Percentiles rank a stretch among this genome's conserved stretches.
Conservation (phyloP, 2,113 vertebrate species). For the Nothoprocta pentlandii region DNA sequence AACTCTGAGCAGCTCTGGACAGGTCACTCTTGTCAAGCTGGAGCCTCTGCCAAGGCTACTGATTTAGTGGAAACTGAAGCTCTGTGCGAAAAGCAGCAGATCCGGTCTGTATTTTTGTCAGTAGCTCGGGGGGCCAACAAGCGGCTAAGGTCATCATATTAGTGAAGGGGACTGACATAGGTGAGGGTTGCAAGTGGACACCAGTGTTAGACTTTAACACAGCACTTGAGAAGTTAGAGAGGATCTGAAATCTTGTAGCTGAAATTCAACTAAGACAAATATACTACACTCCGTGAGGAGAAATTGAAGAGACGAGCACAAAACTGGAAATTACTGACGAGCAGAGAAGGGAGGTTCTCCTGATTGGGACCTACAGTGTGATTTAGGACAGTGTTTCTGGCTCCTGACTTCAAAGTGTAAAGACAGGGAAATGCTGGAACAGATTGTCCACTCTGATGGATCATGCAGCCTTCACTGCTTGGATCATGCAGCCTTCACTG, state of each 20-base stretch:
- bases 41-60: background rate
- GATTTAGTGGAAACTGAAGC: background rate
- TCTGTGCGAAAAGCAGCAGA: background rate
- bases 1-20: background rate
- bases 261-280: background rate
- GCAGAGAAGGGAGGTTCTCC: background rate
- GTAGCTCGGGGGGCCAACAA: fast-evolving
- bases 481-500: background rate
- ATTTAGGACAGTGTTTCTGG: background rate
- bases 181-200: background rate
- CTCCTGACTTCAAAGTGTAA: background rate
- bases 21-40: background rate
- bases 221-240: background rate
- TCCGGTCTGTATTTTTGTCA: background rate
- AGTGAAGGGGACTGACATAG: background rate
- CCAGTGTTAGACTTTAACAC: background rate
- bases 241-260: background rate
- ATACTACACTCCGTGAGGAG: background rate
- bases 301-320: background rate
- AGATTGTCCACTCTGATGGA: background rate
- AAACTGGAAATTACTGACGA: background rate
- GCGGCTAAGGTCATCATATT: background rate
- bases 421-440: background rate
- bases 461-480: background rate
- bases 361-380: background rate